Evolutionary conservation across 64 coral and sea anemone species (phyloP).

Genomic region (Montipora foliosa): DNA sequence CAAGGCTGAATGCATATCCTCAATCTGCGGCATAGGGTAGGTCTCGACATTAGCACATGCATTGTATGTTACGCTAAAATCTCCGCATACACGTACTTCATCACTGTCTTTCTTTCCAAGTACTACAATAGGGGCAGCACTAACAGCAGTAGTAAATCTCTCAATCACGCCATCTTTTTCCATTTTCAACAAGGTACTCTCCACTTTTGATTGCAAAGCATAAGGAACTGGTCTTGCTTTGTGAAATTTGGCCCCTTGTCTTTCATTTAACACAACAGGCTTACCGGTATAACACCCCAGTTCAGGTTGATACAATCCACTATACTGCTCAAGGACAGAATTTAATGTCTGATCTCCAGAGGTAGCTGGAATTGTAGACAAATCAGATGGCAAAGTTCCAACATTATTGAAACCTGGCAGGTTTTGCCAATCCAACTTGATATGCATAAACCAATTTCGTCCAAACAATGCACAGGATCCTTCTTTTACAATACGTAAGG

Average conservation of each 20-base stretch:
- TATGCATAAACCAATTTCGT: no score
- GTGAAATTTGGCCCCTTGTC: slow-evolving; percentile 27
- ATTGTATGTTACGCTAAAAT: slow-evolving; percentile 68
- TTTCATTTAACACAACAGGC: neutral
- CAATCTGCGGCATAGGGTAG: slow-evolving; percentile 36
- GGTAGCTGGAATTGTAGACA: no score
- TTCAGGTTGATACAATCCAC: no score
- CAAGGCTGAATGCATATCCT: neutral
- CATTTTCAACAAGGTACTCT: slow-evolving; percentile 53
- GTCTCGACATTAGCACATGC: neutral
- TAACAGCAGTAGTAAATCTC: slow-evolving; percentile 66
- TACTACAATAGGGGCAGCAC: slow-evolving; percentile 61
- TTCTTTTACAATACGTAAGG: no score
- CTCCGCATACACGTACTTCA: slow-evolving; percentile 71
- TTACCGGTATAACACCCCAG: neutral
- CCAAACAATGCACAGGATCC: no score
- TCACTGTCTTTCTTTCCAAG: slow-evolving; percentile 59
- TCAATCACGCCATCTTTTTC: slow-evolving; percentile 72
- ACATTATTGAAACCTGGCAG: no score
- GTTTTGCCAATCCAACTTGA: no score
- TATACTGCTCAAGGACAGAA: no score
- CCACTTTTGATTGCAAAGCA: neutral
- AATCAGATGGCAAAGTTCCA: no score
- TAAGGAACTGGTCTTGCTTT: slow-evolving; percentile 59
- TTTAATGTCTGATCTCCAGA: no score